A percentile compares a stretch with the other conserved stretches of the same genome.
Conservation (phyloP, 2,797 vertebrate species). For the Cyclura pinguis region DNA sequence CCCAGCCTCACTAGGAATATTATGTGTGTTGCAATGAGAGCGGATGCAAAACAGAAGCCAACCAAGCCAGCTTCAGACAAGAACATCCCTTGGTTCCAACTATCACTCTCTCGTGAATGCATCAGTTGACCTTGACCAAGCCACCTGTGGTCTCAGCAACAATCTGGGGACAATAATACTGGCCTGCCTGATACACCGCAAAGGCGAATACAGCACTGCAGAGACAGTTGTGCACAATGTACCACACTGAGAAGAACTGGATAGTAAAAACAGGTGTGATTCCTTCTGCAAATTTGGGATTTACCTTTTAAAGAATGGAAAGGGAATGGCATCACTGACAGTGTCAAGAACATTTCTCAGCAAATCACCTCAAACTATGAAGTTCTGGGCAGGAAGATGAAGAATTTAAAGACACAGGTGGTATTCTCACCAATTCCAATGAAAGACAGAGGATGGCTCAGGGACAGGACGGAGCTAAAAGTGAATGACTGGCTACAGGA, state of each 20-base stretch:
- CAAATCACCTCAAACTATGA: too few relatives aligned
- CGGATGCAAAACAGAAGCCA: neutral
- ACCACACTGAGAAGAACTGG: neutral
- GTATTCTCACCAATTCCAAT: too few relatives aligned
- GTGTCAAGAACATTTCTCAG: too few relatives aligned
- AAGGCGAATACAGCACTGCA: neutral
- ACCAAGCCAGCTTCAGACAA: neutral
- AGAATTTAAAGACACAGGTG: too few relatives aligned
- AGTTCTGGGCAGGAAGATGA: too few relatives aligned
- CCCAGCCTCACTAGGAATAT: neutral
- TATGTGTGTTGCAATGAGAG: neutral
- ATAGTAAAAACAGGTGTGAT: constrained; percentile 58
- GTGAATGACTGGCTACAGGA: too few relatives aligned
- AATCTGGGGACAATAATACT: neutral
- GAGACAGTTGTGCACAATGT: neutral
- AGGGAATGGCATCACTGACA: too few relatives aligned
- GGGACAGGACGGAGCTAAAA: too few relatives aligned
- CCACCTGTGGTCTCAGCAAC: too few relatives aligned
- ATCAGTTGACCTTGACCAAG: neutral
- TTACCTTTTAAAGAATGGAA: constrained; percentile 61
- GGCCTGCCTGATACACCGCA: neutral
- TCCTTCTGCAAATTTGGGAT: constrained; percentile 68
- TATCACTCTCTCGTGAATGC: neutral
- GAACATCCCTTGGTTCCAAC: too few relatives aligned
- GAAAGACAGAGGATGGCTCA: too few relatives aligned